Conservation (phyloP, 2,113 vertebrate species). For the Trematomus loennbergii region DNA sequence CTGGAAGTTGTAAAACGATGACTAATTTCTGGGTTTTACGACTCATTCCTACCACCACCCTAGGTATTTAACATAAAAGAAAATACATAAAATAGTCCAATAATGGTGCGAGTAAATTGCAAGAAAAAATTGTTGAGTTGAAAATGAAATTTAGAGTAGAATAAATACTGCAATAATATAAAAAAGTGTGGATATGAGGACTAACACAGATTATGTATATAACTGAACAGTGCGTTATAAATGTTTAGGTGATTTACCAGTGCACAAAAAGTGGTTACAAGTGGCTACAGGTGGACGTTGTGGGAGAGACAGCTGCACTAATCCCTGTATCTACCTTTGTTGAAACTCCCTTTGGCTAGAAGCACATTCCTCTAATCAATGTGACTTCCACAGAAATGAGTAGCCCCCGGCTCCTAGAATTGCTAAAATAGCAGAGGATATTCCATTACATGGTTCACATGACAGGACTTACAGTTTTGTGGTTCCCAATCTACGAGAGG, state of each 20-base stretch:
- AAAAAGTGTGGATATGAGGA: too few species aligned
- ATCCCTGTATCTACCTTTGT: background rate
- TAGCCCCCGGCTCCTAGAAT: background rate
- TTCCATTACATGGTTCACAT: background rate
- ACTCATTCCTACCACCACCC: too few species aligned
- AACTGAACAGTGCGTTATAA: background rate
- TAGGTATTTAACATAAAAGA: too few species aligned
- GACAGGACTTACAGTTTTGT: background rate
- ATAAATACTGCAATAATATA: too few species aligned
- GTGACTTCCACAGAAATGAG: background rate
- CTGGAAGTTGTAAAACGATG: too few species aligned
- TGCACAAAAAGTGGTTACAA: background rate
- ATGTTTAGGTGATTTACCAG: background rate
- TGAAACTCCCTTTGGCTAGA: background rate
- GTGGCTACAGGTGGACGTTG: background rate
- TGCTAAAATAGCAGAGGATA: background rate
- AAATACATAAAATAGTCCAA: too few species aligned
- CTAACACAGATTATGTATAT: too few species aligned
- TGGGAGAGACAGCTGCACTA: background rate
- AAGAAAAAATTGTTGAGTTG: too few species aligned
- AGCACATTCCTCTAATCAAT: conserved; percentile 1
- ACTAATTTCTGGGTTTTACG: too few species aligned
- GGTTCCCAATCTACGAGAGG: background rate
- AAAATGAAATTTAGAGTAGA: too few species aligned
- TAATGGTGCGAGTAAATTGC: too few species aligned